Conservation (phyloP, 2,113 vertebrate genomes). For the Hippocampus comes region DNA sequence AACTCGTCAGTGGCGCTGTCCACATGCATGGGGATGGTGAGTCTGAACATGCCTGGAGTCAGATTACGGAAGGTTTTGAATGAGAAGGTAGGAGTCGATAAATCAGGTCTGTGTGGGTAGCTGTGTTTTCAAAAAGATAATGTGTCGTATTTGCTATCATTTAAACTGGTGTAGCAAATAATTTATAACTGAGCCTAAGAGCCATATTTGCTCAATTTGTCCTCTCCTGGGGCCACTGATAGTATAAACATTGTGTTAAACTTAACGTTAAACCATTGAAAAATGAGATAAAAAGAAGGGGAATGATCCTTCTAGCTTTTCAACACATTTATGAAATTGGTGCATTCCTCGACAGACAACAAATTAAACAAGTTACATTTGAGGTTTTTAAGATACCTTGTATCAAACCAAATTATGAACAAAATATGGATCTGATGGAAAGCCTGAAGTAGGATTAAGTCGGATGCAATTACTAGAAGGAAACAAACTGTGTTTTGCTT, state of each 20-base stretch:
- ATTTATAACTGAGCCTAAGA: constrained; percentile 27
- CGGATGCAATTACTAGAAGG: constrained; percentile 1
- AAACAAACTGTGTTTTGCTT: constrained; percentile 5
- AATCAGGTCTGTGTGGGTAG: constrained; percentile 10
- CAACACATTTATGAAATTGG: constrained; percentile 10
- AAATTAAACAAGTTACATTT: neutral
- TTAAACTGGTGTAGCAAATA: constrained; percentile 16
- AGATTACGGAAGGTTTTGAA: constrained; percentile 21
- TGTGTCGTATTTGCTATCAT: neutral
- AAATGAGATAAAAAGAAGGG: neutral
- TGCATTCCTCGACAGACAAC: constrained; percentile 14
- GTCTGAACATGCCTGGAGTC: constrained; percentile 51
- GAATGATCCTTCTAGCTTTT: constrained; percentile 8
- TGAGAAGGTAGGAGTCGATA: constrained; percentile 1
- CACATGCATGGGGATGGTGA: constrained; percentile 86
- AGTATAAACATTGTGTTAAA: constrained; percentile 33
- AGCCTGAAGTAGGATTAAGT: neutral
- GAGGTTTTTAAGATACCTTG: neutral
- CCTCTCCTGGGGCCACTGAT: constrained; percentile 19
- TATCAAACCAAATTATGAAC: neutral
- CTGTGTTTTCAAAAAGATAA: constrained; percentile 4
- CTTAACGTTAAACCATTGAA: constrained; percentile 21
- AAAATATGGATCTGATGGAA: constrained; percentile 14
- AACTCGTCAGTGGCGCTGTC: constrained; percentile 85
- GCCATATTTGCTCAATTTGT: constrained; percentile 22